Base-by-base conservation (phyloP, 2,888 invertebrate species). In the Synanthedon formicaeformis region DNA sequence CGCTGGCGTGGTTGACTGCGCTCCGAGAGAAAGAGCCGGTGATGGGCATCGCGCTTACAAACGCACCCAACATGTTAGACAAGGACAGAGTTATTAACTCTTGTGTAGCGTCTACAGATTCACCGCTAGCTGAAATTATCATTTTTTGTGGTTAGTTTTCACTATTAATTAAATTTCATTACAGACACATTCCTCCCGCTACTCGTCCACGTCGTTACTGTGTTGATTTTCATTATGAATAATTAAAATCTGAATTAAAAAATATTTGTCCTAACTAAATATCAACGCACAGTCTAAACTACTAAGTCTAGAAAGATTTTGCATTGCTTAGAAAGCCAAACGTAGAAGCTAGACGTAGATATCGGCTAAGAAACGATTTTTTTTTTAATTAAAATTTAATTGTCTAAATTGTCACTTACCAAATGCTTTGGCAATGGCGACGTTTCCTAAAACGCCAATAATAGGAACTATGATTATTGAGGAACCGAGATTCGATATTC, bases 351-450 rank as follows among this genome's bases (percentile, higher is more conserved):
- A 18, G 3, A 16, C 16, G 16, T 16, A 16, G 2, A 3, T 18
- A 18, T 18, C 18, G 3, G 18, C 3, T 18, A 18, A 18, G 18
- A 18, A 18, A 18, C 3, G 18, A 18, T 18, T 3, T n/a, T n/a
- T n/a, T n/a, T n/a, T n/a, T n/a, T n/a, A n/a, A n/a, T n/a, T n/a
- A n/a, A n/a, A n/a, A n/a, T n/a, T n/a, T n/a, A n/a, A n/a, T n/a
- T n/a, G n/a, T n/a, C 34, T 10, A 34, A 10, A 34, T 10, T 10
- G 10, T 34, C 2, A 81, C 90, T 89, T 78, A 94, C 94, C 93
- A 73, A 98, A 98, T 40, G 97, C 96, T 80, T 97, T 98, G 4
- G 96, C 97, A 60, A 98, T 98, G 10, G 98, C 98, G 1, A 98
- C 96, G 69, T 97, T 96, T 58, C 98, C 97, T 50, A 98, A 84